Base-by-base conservation (phyloP, 2,888 invertebrate genomes). In the Cybosia mesomella region DNA sequence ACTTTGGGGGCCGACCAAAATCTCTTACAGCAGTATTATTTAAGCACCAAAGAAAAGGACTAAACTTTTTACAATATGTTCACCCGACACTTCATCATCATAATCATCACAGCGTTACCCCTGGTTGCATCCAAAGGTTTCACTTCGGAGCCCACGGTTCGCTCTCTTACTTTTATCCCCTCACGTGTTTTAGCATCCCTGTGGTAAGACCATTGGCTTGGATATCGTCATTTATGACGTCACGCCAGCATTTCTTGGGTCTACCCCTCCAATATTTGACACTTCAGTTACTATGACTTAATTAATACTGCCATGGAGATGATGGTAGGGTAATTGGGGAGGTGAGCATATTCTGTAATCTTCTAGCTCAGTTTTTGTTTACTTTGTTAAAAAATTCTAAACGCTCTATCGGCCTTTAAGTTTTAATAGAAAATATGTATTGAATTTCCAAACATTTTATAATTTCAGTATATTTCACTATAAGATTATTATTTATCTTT, bases 351-450 rank as follows among this genome's bases (percentile, higher is more conserved):
- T 28, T 69, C 61, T 28, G 15, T 62, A 53, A 28, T 13, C 28
- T 18, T 58, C 65, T 11, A 55, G 13, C 54, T 18, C 34, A 67
- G 66, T 67, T 74, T 79, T 72, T 74, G 43, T 10, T 74, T 74
- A 79, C 80, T 79, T 76, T 79, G 72, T 79, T 55, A 68, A 78
- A 80, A 77, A 72, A 65, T 59, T 65, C 58, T 58, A 58, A 70
- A 65, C 53, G 49, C 4, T 61, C 21, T 32, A 64, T 21, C 28
- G 34, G 58, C 58, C 22, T 70, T 57, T 43, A 9, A 53, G 60
- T 67, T 77, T 68, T 32, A 67, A 61, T 55, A 66, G 43, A 64
- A 71, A 74, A 59, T 36, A 55, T 21, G 24, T 69, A 70, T 34
- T 66, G 64, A 55, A 53, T 28, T 36, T 64, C 39, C 13, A 71